Percentiles rank a stretch among this genome's conserved stretches.
phyloP scores from a whole-genome alignment of 2,888 invertebrate genomes.

The Chalcis sispes region DNA sequence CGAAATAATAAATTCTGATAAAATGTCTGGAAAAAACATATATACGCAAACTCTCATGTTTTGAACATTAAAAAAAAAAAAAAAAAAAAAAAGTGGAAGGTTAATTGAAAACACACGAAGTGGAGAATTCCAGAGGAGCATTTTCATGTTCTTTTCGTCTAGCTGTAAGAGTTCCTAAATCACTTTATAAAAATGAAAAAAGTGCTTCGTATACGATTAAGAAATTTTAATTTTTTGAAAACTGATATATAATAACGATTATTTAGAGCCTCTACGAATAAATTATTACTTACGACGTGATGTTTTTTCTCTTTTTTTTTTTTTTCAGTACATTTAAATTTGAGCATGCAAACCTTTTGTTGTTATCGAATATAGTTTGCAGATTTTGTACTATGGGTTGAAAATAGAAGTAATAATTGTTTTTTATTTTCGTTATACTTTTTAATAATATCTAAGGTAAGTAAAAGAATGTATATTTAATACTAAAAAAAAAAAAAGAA shows the following conservation, averaged over 20 bases:
- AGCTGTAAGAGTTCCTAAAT: slow-evolving; percentile 46
- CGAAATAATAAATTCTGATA: slow-evolving; percentile 77
- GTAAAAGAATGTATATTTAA: no score
- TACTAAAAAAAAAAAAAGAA: no score
- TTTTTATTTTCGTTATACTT: not conserved
- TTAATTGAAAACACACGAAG: not conserved
- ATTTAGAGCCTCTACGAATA: slow-evolving; percentile 47
- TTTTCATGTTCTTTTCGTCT: slow-evolving; percentile 39
- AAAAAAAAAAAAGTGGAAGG: not conserved
- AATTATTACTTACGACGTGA: slow-evolving; percentile 44
- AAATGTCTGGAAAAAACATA: slow-evolving; percentile 73
- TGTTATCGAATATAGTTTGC: not conserved
- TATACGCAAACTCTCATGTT: slow-evolving; percentile 24
- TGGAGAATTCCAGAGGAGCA: slow-evolving; percentile 11
- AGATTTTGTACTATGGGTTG: not conserved
- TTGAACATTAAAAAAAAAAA: slow-evolving; percentile 28
- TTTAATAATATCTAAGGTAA: no score
- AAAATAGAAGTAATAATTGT: not conserved
- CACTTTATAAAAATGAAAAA: slow-evolving; percentile 36
- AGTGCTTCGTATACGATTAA: slow-evolving; percentile 37
- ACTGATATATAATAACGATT: slow-evolving; percentile 19
- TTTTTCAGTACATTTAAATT: slow-evolving; percentile 5
- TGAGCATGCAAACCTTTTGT: slow-evolving; percentile 33
- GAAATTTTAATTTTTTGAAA: slow-evolving; percentile 46
- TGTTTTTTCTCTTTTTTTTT: slow-evolving; percentile 21